A percentile compares a stretch with the other conserved stretches of the same genome.
phyloP scores from a whole-genome alignment of 2,113 vertebrate genomes.

The Datnioides undecimradiatus region DNA sequence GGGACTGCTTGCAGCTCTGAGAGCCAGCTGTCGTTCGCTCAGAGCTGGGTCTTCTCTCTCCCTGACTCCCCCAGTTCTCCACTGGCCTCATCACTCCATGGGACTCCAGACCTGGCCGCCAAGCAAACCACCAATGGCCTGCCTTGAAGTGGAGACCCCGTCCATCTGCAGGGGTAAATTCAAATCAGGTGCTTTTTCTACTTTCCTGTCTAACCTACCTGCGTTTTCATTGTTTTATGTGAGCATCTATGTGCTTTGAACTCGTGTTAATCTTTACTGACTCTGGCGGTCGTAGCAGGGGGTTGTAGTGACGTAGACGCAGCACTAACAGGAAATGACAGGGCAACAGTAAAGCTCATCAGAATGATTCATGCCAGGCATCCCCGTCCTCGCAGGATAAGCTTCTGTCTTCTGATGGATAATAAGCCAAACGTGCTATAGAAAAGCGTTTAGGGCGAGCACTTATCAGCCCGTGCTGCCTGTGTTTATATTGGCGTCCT shows the following conservation, averaged over 20 bases:
- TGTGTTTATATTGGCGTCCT: slow-evolving; percentile 14
- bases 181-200: slow-evolving; percentile 75
- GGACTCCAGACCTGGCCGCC: slow-evolving; percentile 80
- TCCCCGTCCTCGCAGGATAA: slow-evolving; percentile 21
- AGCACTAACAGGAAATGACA: slow-evolving; percentile 71
- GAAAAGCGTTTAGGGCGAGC: not conserved
- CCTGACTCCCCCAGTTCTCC: slow-evolving; percentile 41
- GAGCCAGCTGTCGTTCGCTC: slow-evolving; percentile 58
- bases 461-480: not conserved
- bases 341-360: slow-evolving; percentile 47
- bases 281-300: not conserved
- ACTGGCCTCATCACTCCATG: slow-evolving; percentile 79
- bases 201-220: slow-evolving; percentile 1
- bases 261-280: slow-evolving; percentile 8
- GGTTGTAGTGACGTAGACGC: slow-evolving; percentile 34
- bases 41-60: slow-evolving; percentile 62
- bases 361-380: slow-evolving; percentile 39
- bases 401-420: slow-evolving; percentile 17
- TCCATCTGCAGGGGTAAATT: slow-evolving; percentile 84
- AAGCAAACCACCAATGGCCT: slow-evolving; percentile 78
- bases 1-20: slow-evolving; percentile 53
- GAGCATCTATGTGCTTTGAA: not conserved
- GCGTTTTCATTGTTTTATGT: not conserved
- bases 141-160: slow-evolving; percentile 82
- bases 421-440: slow-evolving; percentile 7